Conservation (phyloP, 2,113 vertebrate genomes). For the Synchiropus splendidus region DNA sequence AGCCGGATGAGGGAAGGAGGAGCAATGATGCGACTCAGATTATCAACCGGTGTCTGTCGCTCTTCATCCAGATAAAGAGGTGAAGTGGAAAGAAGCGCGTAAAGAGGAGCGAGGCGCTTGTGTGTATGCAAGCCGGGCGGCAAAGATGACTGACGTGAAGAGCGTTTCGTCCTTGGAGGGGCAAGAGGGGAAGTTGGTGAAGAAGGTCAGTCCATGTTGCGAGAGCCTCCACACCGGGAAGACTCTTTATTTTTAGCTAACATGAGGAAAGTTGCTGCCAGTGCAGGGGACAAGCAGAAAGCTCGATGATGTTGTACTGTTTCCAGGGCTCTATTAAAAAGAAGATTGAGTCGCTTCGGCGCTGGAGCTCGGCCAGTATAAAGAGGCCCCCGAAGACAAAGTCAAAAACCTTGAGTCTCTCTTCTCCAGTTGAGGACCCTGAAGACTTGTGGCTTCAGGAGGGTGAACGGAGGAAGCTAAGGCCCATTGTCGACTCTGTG, state of each 20-base stretch:
- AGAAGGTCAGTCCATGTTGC: slow-evolving; percentile 57
- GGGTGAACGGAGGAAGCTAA: slow-evolving; percentile 48
- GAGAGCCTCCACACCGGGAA: not conserved
- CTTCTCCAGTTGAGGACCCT: slow-evolving; percentile 39
- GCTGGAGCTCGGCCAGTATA: slow-evolving; percentile 66
- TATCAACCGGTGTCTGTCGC: slow-evolving; percentile 46
- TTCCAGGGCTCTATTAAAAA: slow-evolving; percentile 68
- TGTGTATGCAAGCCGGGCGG: slow-evolving; percentile 27
- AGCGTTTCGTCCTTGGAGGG: slow-evolving; percentile 44
- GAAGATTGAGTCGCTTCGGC: slow-evolving; percentile 62
- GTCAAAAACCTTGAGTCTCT: slow-evolving; percentile 59
- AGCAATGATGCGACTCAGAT: slow-evolving; percentile 49
- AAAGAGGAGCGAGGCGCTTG: slow-evolving; percentile 18
- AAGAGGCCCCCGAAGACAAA: slow-evolving; percentile 56
- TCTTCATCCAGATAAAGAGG: slow-evolving; percentile 39
- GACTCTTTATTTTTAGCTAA: not conserved
- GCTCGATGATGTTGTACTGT: not conserved
- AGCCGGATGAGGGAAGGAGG: slow-evolving; percentile 45
- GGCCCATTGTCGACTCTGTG: slow-evolving; percentile 66
- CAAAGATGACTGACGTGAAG: slow-evolving; percentile 45
- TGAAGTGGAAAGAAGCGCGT: slow-evolving; percentile 21
- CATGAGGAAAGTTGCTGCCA: no score
- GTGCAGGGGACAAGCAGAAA: no score
- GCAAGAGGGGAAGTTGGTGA: slow-evolving; percentile 56
- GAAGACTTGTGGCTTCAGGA: slow-evolving; percentile 39